Conservation (phyloP, 2,888 invertebrate species). For the Pimpla rufipes region DNA sequence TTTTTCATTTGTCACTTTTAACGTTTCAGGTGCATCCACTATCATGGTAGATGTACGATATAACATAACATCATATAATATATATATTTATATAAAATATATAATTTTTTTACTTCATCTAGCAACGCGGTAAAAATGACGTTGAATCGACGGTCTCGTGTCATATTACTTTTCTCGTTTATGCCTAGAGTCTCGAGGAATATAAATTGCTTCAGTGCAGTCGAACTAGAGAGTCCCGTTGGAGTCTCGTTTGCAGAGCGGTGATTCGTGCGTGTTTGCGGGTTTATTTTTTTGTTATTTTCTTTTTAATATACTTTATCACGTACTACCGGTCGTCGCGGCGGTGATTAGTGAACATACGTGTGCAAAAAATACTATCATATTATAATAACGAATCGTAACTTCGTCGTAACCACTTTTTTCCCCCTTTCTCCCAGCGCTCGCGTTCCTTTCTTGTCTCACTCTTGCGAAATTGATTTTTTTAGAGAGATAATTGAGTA, state of each 20-base stretch:
- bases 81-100: constrained; percentile 51
- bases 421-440: constrained; percentile 48
- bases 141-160: constrained; percentile 42
- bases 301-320: constrained; percentile 38
- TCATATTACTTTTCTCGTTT: not conserved
- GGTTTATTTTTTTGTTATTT: constrained; percentile 21
- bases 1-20: constrained; percentile 33
- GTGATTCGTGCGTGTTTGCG: constrained; percentile 20
- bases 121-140: constrained; percentile 29
- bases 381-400: constrained; percentile 61
- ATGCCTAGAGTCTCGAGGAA: constrained; percentile 42
- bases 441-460: constrained; percentile 42
- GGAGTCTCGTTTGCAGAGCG: constrained; percentile 16
- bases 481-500: constrained; percentile 3
- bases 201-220: constrained; percentile 60
- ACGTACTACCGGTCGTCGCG: constrained; percentile 59
- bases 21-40: constrained; percentile 72
- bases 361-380: constrained; percentile 62
- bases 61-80: constrained; percentile 63
- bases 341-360: constrained; percentile 59
- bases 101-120: constrained; percentile 43
- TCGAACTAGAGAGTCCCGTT: constrained; percentile 20
- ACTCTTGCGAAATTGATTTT: constrained; percentile 20
- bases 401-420: constrained; percentile 67
- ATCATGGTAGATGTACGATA: constrained; percentile 46